Base-by-base conservation (phyloP, 2,113 vertebrate species). In the Nibea albiflora region DNA sequence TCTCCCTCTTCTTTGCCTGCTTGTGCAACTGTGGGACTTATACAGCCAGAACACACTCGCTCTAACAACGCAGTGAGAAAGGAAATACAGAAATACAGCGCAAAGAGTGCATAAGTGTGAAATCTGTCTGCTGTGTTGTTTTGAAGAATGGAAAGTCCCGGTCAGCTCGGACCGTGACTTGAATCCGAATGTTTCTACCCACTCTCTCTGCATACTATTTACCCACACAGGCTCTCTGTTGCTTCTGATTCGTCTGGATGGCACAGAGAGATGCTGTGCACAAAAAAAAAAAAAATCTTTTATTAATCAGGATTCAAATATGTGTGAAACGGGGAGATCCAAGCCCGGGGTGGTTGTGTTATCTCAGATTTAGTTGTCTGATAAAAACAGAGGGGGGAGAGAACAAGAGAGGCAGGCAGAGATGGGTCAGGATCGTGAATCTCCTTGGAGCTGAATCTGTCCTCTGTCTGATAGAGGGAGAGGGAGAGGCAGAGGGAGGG, bases 161-260 rank as follows among this genome's bases (percentile, higher is more conserved):
- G 85, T 42, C 62, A 83, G 78, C 76, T 78, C 4, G 1, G 76
- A 65, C 82, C 26, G 73, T 83, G 92, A 60, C 89, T 86, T 77
- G 88, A 92, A 92, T 92, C 46, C 28, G 22, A 91, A 91, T 90
- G 78, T 80, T 84, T 76, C 78, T 75, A 17, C 90, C 90, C 88
- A 92, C 88, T 58, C 71, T 66, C 69, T 64, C 57, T 5, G 81
- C 89, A 92, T 83, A 79, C 50, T 66, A 63, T 88, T 80, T 78
- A 83, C 81, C 85, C 83, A 84, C 80, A 76, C 70, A 17, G 76
- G 24, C 83, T 73, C 83, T 73, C 44, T 68, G 71, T 60, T 54
- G 52, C 66, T 14, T 62, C 20, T 70, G 7, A 31, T 39, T 39
- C 28, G 46, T 71, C 60, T 67, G 53, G 8, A 67, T 49, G 47